These are phyloP conservation scores for Carabus problematicus DNA, from an alignment of 2,888 invertebrate species.

Conservation along the genomic window DNA sequence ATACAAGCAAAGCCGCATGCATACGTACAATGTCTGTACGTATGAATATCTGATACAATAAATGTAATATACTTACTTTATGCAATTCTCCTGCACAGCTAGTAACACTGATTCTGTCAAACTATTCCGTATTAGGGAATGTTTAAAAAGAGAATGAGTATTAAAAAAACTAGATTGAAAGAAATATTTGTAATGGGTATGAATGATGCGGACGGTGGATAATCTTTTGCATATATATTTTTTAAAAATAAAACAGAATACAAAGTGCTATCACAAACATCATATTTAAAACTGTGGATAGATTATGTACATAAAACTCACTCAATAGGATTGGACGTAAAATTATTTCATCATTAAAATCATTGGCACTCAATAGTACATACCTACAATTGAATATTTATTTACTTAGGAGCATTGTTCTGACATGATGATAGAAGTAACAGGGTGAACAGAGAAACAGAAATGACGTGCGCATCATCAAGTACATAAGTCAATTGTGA, in stretches of 20 bases:
- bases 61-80: no score
- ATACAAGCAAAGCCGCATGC: no score
- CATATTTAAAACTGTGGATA: constrained; percentile 43
- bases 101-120: no score
- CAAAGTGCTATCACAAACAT: constrained; percentile 44
- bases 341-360: constrained; percentile 43
- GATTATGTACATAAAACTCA: constrained; percentile 43
- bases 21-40: no score
- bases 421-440: constrained; percentile 18
- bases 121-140: no score
- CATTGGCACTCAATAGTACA: constrained; percentile 43
- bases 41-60: no score
- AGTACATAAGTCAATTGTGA: neutral
- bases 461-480: neutral
- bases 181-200: neutral
- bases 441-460: constrained; percentile 6
- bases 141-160: no score
- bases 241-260: constrained; percentile 43
- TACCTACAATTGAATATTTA: constrained; percentile 35
- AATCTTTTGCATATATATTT: constrained; percentile 44
- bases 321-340: constrained; percentile 43
- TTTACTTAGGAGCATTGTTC: constrained; percentile 32
- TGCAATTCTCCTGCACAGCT: no score
- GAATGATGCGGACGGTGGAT: neutral
- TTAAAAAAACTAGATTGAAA: neutral